Evolutionary conservation across 2,888 invertebrate species (phyloP).

Genomic region (Phyllotreta striolata): DNA sequence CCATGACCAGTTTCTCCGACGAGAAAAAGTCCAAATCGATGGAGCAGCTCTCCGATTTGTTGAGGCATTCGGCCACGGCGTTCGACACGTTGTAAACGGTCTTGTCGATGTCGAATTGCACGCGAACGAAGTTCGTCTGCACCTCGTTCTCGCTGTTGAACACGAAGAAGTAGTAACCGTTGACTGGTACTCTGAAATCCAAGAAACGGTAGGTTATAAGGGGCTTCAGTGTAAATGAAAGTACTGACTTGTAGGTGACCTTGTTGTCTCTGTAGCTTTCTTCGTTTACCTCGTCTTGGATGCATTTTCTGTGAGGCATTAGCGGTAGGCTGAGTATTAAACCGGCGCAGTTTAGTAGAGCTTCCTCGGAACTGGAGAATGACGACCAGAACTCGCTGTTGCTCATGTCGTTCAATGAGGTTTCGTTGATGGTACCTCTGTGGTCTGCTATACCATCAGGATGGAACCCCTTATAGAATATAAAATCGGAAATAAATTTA

Average conservation of each 20-base stretch:
- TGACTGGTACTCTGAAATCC: constrained; percentile 70
- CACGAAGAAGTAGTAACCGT: constrained; percentile 84
- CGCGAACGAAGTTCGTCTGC: constrained; percentile 73
- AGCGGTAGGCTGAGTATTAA: constrained; percentile 76
- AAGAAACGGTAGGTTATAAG: background rate
- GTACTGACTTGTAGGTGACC: constrained; percentile 71
- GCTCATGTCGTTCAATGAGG: constrained; percentile 73
- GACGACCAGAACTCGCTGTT: constrained; percentile 84
- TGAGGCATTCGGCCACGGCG: constrained; percentile 69
- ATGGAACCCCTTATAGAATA: constrained; percentile 62
- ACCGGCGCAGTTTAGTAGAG: constrained; percentile 76
- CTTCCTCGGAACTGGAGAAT: constrained; percentile 82
- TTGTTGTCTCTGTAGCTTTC: constrained; percentile 68
- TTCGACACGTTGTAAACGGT: constrained; percentile 74
- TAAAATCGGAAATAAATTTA: background rate
- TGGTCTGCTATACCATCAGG: constrained; percentile 73
- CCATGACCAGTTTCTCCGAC: constrained; percentile 73
- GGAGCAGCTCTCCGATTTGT: constrained; percentile 70
- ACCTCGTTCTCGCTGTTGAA: constrained; percentile 84
- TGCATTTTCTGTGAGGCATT: constrained; percentile 70
- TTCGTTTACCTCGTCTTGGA: constrained; percentile 56
- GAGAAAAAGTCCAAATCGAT: constrained; percentile 75
- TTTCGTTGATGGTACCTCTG: constrained; percentile 71
- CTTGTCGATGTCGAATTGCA: constrained; percentile 75
- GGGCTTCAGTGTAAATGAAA: background rate